Base-by-base conservation (phyloP, 2,888 invertebrate genomes). In the Apocheima hispidaria region DNA sequence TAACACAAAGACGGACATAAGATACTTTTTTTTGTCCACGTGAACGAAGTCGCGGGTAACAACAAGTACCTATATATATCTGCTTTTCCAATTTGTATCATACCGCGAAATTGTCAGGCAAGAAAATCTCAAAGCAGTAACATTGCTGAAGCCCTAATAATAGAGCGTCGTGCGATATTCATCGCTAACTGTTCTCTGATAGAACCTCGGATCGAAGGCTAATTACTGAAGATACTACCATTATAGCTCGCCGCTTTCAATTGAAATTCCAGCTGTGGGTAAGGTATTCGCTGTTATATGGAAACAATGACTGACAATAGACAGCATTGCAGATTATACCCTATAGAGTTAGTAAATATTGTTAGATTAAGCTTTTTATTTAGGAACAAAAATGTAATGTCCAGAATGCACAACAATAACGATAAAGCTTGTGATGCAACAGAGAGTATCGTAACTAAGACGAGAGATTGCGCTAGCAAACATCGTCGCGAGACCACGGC, bases 141-240 rank as follows among this genome's bases (percentile, higher is more conserved):
- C 70, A 83, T 82, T 79, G 79, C 81, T 81, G 79, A 69, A 75
- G 82, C 81, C 84, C 84, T 88, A 86, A 88, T 88, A 85, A 83
- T 76, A 83, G 81, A 78, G 73, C 65, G 60, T 73, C 59, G 85
- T 83, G 83, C 83, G 86, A 87, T 87, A 85, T 81, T 81, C 79
- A 87, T 86, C 83, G 81, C 81, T 88, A 87, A 88, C 88, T 86
- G 87, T 88, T 86, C 82, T 83, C 76, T 81, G 87, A 86, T 83
- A 79, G 82, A 83, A 82, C 78, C 81, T 81, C 70, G 76, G 58
- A 68, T 79, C 75, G 72, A 74, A 63, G 62, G 73, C 73, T 87
- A 87, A 87, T 87, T 87, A 84, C 79, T 70, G 66, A 65, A 74
- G 77, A 81, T 81, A 77, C n/a, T 69, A 68, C 71, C 69, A 77